These are phyloP conservation scores for Pharmacophagus antenor DNA, from an alignment of 2,888 invertebrate genomes.

Conservation along the genomic window DNA sequence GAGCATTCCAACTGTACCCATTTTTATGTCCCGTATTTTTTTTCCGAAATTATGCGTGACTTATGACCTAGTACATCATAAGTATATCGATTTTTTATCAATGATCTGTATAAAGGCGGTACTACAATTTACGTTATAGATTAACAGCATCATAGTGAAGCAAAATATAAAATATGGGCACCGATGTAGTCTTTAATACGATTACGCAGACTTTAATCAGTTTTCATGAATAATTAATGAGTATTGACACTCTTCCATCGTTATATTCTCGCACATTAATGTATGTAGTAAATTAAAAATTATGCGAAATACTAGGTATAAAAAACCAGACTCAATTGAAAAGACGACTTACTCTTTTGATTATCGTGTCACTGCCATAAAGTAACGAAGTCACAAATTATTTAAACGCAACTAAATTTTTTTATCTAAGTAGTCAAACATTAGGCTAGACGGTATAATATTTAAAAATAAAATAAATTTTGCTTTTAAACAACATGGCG, in stretches of 20 bases:
- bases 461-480: too few species aligned
- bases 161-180: background rate
- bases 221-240: conserved; percentile 1
- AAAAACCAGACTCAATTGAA: background rate
- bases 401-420: conserved; percentile 12
- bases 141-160: background rate
- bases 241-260: background rate
- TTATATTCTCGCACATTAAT: background rate
- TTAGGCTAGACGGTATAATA: too few species aligned
- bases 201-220: background rate
- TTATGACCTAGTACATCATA: background rate
- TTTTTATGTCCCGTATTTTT: background rate
- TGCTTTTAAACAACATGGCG: too few species aligned
- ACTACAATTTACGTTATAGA: background rate
- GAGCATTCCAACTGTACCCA: background rate
- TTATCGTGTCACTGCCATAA: conserved; percentile 22
- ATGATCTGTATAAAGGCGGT: too few species aligned
- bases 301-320: background rate
- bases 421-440: too few species aligned
- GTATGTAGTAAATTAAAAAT: background rate
- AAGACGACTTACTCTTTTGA: conserved; percentile 5
- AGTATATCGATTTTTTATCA: too few species aligned
- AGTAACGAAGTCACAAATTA: conserved; percentile 24
- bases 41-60: background rate
- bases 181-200: background rate